Evolutionary conservation across 2,888 invertebrate genomes (phyloP).

Genomic region (Sarcophaga caerulescens): DNA sequence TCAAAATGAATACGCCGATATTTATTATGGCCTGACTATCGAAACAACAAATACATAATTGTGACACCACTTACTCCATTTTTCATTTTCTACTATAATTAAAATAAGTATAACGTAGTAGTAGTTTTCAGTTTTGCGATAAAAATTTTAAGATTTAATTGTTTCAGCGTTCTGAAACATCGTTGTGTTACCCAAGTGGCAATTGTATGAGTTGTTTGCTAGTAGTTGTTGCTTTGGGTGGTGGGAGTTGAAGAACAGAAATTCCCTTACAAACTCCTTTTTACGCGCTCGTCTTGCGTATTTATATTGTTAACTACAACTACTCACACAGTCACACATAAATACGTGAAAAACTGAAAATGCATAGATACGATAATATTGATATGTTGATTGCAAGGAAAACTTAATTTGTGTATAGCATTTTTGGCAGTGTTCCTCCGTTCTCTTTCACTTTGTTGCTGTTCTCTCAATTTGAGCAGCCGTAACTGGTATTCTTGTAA

Average conservation of each 20-base stretch:
- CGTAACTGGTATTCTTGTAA: not conserved
- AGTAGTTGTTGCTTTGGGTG: too few relatives aligned
- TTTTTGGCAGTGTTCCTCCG: slow-evolving; percentile 19
- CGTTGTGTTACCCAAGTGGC: not conserved
- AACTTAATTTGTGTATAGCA: slow-evolving; percentile 56
- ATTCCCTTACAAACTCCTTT: not conserved
- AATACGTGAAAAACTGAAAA: not conserved
- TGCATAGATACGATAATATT: not conserved
- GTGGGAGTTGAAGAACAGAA: too few relatives aligned
- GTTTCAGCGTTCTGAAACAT: not conserved
- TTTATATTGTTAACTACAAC: slow-evolving; percentile 42
- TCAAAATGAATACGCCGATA: too few relatives aligned
- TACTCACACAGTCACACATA: not conserved
- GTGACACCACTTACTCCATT: too few relatives aligned
- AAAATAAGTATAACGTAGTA: too few relatives aligned
- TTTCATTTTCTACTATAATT: too few relatives aligned
- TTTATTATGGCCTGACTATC: too few relatives aligned
- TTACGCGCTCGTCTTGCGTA: slow-evolving; percentile 47
- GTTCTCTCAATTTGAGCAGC: not conserved
- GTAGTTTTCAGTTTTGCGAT: too few relatives aligned
- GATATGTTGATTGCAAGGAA: slow-evolving; percentile 34
- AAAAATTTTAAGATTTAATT: not conserved
- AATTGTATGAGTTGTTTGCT: not conserved
- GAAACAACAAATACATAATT: too few relatives aligned
- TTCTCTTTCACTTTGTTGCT: slow-evolving; percentile 22